Base-by-base conservation (phyloP, 2,113 vertebrate species). In the Motacilla alba region DNA sequence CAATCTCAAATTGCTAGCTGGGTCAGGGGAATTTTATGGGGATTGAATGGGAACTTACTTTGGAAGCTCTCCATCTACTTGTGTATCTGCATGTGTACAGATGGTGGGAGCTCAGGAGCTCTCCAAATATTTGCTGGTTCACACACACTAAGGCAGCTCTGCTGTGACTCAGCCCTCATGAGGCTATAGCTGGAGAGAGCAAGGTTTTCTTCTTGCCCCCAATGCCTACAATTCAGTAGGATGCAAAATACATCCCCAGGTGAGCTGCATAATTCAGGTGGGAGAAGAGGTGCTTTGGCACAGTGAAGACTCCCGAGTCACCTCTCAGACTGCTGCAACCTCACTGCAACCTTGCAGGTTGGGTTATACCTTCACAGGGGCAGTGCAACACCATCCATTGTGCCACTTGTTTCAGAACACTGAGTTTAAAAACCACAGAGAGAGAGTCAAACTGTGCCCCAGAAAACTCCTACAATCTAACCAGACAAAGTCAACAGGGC, bases 71-170 rank as follows among this genome's bases (percentile, higher is more conserved):
- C 87, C 84, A 70, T 73, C 56, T 87, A 18, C 70, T 87, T 69
- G 70, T 89, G 78, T 83, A 76, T 93, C 74, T 91, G 62, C 62
- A 68, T 72, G 56, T 91, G 58, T 94, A 83, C 82, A 94, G 90
- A 85, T 80, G 46, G 50, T 26, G 5, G 50, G 59, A 92, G 31
- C 58, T 92, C 86, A 81, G 80, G 83, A 89, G 52, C 49, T 89
- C 81, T 96, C 74, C 77, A 93, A 87, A 91, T 94, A 89, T 76
- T 95, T 6, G 1, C 78, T 69, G 66, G 58, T 92, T 95, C 80
- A 64, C 30, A 37, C 16, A 28, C 31, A 13, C n/a, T n/a, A 37
- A 83, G 50, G n/a, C 35, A 77, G 28, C 49, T 75, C 72, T 74
- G 28, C 83, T 55, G n/a, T 80, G 83, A 47, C 68, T 93, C 3